Conservation (phyloP, 2,113 vertebrate genomes). For the Ibidorhyncha struthersii region DNA sequence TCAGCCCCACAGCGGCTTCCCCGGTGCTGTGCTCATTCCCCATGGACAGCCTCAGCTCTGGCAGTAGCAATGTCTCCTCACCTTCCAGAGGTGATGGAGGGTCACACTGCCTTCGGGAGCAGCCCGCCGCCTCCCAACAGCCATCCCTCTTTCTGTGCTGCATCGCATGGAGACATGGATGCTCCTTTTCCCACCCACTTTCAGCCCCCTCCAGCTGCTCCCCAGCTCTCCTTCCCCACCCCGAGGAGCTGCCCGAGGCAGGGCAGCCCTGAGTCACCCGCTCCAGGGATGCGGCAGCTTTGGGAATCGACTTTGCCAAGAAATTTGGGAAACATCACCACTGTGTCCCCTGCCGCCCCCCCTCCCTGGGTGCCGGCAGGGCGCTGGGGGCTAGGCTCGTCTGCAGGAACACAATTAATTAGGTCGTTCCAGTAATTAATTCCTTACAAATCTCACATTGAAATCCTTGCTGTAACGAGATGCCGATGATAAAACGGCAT, state of each 20-base stretch:
- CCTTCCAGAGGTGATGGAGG: neutral
- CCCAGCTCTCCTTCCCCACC: neutral
- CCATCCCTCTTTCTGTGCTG: neutral
- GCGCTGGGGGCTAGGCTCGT: neutral
- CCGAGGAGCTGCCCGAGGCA: neutral
- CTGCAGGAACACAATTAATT: constrained; percentile 47
- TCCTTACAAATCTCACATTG: constrained; percentile 14
- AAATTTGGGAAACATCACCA: neutral
- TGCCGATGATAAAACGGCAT: neutral
- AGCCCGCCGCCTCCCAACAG: neutral
- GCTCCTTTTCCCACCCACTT: neutral
- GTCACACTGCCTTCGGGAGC: neutral
- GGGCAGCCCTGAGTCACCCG: neutral
- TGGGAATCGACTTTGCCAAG: neutral
- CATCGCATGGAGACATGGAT: neutral
- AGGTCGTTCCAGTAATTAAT: constrained; percentile 59
- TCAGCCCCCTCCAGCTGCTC: neutral
- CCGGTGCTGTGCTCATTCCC: accelerated
- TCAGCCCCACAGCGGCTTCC: neutral
- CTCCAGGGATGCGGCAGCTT: neutral
- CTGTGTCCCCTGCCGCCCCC: neutral
- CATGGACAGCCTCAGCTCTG: neutral
- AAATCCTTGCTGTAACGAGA: neutral
- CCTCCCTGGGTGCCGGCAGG: neutral
- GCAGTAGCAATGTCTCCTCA: neutral